These are phyloP conservation scores for Yoshiicerus persimilis DNA, from an alignment of 1,140 invertebrate genomes.

Conservation along the genomic window DNA sequence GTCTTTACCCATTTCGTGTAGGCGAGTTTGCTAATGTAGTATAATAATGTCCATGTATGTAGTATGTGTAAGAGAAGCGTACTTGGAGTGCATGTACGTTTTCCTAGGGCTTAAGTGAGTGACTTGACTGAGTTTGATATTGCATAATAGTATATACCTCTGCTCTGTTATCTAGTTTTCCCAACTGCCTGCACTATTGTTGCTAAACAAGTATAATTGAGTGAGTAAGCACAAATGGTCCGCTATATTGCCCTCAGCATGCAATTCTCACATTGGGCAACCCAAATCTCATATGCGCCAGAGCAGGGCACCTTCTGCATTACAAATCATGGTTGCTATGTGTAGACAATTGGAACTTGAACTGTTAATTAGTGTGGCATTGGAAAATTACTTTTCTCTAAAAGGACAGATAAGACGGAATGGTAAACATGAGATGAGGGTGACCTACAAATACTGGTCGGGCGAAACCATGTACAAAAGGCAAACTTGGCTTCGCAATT, in stretches of 20 bases:
- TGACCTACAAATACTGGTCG: not conserved
- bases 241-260: not conserved
- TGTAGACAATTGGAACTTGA: not conserved
- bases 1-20: not conserved
- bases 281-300: not conserved
- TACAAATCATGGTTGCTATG: not conserved
- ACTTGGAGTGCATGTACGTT: not conserved
- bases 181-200: not conserved
- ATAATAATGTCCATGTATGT: not conserved
- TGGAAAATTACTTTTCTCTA: not conserved
- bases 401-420: not conserved
- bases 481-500: not conserved
- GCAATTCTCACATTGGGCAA: not conserved
- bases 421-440: not conserved
- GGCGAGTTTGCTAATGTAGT: too few relatives aligned
- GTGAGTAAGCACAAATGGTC: conserved; percentile 16
- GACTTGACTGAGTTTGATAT: not conserved
- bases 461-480: not conserved
- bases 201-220: conserved; percentile 23
- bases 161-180: not conserved
- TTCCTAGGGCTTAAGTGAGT: not conserved
- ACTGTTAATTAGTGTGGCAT: not conserved
- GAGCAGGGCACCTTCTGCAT: not conserved
- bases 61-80: not conserved
- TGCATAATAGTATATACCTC: not conserved